phyloP scores from a whole-genome alignment of 2,113 vertebrate genomes.

The Parotia lawesii region DNA sequence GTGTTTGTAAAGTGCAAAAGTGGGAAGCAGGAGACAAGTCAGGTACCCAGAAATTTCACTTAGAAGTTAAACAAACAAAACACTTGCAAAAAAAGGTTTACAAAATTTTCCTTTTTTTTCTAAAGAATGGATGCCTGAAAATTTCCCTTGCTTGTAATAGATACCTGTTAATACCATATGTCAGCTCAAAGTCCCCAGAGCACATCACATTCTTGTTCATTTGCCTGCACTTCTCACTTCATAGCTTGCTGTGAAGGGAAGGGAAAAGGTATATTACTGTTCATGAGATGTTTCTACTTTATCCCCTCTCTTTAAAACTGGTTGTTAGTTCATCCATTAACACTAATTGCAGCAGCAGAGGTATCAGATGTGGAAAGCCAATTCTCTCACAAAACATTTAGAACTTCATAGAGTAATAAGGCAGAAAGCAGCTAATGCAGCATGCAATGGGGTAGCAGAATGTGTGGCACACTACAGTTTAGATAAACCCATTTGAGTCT shows the following conservation, averaged over 20 bases:
- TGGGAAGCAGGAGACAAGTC: background rate
- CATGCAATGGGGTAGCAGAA: background rate
- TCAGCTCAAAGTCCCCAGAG: background rate
- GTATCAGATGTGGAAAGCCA: constrained; percentile 18
- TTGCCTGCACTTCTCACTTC: background rate
- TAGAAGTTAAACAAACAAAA: background rate
- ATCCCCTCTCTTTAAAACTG: background rate
- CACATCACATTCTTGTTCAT: background rate
- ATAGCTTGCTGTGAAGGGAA: background rate
- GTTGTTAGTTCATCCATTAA: constrained; percentile 17
- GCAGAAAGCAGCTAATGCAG: constrained; percentile 42
- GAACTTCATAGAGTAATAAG: constrained; percentile 20
- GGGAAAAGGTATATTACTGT: background rate
- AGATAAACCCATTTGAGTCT: background rate
- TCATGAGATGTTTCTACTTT: background rate
- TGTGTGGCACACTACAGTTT: background rate
- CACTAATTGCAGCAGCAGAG: constrained; percentile 23
- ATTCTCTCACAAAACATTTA: constrained; percentile 32
- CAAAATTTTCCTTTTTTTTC: background rate
- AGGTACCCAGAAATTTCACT: background rate
- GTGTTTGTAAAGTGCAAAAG: background rate
- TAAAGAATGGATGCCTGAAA: background rate
- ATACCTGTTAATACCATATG: background rate
- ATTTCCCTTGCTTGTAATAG: background rate
- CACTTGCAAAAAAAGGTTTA: background rate